phyloP scores from a whole-genome alignment of 2,888 invertebrate species.

The Tinea semifulvella region DNA sequence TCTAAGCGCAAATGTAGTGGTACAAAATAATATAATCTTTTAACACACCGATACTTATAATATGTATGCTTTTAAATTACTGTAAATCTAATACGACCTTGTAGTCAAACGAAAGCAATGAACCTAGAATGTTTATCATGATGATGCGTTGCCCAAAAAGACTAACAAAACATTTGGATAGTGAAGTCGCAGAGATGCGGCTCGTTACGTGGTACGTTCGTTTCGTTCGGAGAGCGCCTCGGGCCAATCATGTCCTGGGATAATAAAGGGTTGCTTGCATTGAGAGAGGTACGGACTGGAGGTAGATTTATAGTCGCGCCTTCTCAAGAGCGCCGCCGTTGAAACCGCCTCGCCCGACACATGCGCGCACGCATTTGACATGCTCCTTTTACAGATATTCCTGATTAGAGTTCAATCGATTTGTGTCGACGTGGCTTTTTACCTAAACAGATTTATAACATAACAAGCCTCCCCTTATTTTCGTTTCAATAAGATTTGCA shows the following conservation, averaged over 20 bases:
- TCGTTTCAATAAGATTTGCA: background rate
- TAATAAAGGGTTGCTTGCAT: constrained; percentile 56
- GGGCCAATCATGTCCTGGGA: constrained; percentile 61
- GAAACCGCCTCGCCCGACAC: constrained; percentile 40
- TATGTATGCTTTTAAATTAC: background rate
- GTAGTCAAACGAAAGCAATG: constrained; percentile 17
- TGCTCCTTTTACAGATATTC: constrained; percentile 24
- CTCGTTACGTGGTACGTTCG: constrained; percentile 50
- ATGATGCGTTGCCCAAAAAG: constrained; percentile 27
- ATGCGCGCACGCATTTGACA: constrained; percentile 47
- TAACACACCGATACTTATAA: background rate
- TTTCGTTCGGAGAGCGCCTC: constrained; percentile 49
- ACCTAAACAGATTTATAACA: constrained; percentile 7
- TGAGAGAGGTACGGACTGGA: constrained; percentile 42
- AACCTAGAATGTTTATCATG: constrained; percentile 14
- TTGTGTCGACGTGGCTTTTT: constrained; percentile 10
- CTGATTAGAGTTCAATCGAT: constrained; percentile 11
- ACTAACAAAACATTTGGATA: constrained; percentile 34
- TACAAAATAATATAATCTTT: constrained; percentile 5
- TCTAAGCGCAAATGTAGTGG: constrained; percentile 24
- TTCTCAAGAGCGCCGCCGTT: constrained; percentile 23
- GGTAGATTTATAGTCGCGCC: constrained; percentile 47
- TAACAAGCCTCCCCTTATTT: background rate
- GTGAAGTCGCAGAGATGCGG: constrained; percentile 40
- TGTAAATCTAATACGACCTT: constrained; percentile 19